phyloP scores from a whole-genome alignment of 2,888 invertebrate species.

The Colostygia pectinataria region DNA sequence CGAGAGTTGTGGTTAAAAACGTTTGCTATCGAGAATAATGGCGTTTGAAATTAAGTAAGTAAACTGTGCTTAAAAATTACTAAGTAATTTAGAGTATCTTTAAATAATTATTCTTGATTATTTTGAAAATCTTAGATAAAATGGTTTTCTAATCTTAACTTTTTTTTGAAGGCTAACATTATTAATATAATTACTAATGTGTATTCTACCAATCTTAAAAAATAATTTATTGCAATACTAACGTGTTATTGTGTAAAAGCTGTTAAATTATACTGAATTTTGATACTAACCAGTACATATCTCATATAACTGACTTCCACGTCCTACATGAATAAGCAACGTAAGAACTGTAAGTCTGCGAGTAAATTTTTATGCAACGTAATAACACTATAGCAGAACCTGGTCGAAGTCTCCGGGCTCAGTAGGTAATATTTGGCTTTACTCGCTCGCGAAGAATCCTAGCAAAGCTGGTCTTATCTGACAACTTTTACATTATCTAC shows the following conservation, averaged over 20 bases:
- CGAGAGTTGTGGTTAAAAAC: constrained; percentile 41
- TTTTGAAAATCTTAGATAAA: not conserved
- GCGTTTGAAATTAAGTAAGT: constrained; percentile 34
- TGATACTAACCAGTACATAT: no score
- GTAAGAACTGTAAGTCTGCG: constrained; percentile 16
- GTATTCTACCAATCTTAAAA: no score
- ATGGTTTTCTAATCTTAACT: no score
- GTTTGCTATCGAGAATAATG: constrained; percentile 37
- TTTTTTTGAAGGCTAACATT: no score
- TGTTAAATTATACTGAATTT: no score
- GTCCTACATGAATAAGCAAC: constrained; percentile 5
- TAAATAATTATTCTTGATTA: constrained; percentile 5
- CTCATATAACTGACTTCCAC: no score
- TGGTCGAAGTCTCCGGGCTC: constrained; percentile 46
- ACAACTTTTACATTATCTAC: constrained; percentile 76
- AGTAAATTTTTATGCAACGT: constrained; percentile 34
- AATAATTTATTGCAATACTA: no score
- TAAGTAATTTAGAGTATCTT: constrained; percentile 17
- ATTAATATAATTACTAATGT: no score
- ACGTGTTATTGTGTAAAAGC: no score
- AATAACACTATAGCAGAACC: constrained; percentile 54
- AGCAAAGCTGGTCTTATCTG: constrained; percentile 71
- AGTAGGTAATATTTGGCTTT: constrained; percentile 59
- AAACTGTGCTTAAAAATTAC: constrained; percentile 22
- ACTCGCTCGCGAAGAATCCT: constrained; percentile 53